A percentile compares a stretch with the other conserved stretches of the same genome.
Evolutionary conservation across 2,888 invertebrate species (phyloP).

Genomic region (Panzeria rudis): DNA sequence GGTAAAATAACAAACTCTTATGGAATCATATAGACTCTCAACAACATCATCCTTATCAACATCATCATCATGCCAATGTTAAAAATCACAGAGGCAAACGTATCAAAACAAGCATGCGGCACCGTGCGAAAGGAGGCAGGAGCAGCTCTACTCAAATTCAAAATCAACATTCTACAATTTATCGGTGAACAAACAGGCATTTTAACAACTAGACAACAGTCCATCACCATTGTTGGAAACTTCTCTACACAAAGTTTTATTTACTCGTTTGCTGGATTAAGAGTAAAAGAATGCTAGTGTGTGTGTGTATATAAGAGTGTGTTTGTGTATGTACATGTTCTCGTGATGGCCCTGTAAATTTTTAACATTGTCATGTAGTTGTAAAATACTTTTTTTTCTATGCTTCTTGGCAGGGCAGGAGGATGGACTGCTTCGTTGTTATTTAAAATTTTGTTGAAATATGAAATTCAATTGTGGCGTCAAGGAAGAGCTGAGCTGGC

Average conservation of each 20-base stretch:
- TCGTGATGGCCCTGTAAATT: conserved; percentile 9
- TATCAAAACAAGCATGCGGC: not conserved
- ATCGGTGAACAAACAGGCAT: conserved; percentile 64
- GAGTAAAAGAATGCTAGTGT: not conserved
- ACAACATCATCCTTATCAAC: conserved; percentile 23
- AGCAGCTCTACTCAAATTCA: conserved; percentile 28
- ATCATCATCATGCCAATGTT: conserved; percentile 42
- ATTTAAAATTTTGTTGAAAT: conserved; percentile 40
- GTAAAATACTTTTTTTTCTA: conserved; percentile 5
- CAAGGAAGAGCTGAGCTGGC: too few species aligned
- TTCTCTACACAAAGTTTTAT: conserved; percentile 40
- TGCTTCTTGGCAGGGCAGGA: not conserved
- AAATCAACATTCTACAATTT: conserved; percentile 59
- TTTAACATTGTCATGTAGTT: conserved; percentile 46
- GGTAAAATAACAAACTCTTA: conserved; percentile 59
- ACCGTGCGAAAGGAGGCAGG: not conserved
- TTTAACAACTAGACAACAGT: conserved; percentile 55
- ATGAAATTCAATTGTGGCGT: conserved; percentile 39
- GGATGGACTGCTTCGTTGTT: conserved; percentile 19
- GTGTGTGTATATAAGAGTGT: not conserved
- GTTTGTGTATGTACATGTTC: not conserved
- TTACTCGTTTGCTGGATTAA: conserved; percentile 45
- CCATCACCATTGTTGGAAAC: conserved; percentile 44
- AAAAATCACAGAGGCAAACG: conserved; percentile 26
- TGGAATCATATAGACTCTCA: conserved; percentile 34